Conservation (phyloP, 2,888 invertebrate genomes). For the Polietes domitor region DNA sequence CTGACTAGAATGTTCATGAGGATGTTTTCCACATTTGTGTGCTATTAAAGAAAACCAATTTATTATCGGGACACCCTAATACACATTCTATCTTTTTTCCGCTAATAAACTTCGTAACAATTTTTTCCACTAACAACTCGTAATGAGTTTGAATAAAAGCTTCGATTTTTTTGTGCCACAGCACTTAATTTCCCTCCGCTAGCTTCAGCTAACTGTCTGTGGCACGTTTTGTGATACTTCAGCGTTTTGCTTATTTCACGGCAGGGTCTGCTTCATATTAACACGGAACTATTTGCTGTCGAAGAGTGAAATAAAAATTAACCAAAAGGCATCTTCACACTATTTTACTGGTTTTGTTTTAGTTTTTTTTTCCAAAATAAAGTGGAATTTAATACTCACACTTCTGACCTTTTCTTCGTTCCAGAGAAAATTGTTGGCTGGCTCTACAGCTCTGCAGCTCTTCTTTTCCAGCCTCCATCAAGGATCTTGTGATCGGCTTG, state of each 20-base stretch:
- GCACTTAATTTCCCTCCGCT: background rate
- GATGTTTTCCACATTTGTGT: too few species aligned
- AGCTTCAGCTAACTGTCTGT: background rate
- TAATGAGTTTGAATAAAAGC: slow-evolving; percentile 15
- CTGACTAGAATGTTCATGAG: too few species aligned
- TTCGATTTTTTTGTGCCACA: background rate
- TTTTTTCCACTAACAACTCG: background rate
- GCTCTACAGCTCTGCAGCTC: background rate
- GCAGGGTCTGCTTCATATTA: background rate
- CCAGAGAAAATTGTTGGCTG: slow-evolving; percentile 15
- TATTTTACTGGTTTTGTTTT: slow-evolving; percentile 9
- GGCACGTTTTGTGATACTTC: background rate
- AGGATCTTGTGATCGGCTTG: slow-evolving; percentile 35
- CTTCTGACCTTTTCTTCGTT: slow-evolving; percentile 57
- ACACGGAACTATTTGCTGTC: background rate
- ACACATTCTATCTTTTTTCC: too few species aligned
- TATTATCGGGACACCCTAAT: background rate
- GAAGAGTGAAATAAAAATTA: slow-evolving; percentile 1
- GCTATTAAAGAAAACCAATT: too few species aligned
- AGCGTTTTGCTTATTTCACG: background rate
- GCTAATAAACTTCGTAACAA: slow-evolving; percentile 4
- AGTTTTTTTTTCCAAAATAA: background rate
- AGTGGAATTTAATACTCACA: slow-evolving; percentile 44
- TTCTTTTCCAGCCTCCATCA: slow-evolving; percentile 12
- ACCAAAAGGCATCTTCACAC: slow-evolving; percentile 50